Conservation (phyloP, 2,113 vertebrate genomes). For the Macrotus californicus region DNA sequence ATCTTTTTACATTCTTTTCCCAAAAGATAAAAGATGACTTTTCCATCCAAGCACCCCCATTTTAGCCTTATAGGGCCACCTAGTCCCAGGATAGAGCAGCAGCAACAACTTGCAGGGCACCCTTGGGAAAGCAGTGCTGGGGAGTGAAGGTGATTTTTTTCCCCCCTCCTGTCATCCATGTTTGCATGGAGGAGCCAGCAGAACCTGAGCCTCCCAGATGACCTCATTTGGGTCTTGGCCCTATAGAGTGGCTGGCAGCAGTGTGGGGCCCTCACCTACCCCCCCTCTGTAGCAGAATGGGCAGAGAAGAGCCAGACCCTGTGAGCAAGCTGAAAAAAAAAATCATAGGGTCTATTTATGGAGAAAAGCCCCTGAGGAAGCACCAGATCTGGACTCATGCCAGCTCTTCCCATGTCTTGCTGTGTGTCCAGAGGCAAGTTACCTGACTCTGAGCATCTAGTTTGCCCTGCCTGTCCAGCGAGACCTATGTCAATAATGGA, state of each 20-base stretch:
- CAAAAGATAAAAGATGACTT: neutral
- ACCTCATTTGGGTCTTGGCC: neutral
- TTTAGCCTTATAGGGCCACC: neutral
- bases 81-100: neutral
- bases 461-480: neutral
- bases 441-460: neutral
- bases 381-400: neutral
- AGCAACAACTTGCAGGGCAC: neutral
- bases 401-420: neutral
- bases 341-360: neutral
- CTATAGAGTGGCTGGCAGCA: neutral
- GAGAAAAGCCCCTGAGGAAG: neutral
- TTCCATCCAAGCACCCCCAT: neutral
- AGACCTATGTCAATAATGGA: neutral
- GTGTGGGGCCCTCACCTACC: neutral
- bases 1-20: neutral
- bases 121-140: neutral
- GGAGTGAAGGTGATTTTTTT: neutral
- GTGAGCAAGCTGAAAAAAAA: neutral
- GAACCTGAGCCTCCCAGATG: neutral
- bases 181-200: accelerated
- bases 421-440: neutral
- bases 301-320: neutral
- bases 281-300: neutral
- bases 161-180: too few species aligned